Evolutionary conservation across 2,888 invertebrate genomes (phyloP), one percentile per base, ranked within the genome.

Genomic region (Hesperia comma): DNA sequence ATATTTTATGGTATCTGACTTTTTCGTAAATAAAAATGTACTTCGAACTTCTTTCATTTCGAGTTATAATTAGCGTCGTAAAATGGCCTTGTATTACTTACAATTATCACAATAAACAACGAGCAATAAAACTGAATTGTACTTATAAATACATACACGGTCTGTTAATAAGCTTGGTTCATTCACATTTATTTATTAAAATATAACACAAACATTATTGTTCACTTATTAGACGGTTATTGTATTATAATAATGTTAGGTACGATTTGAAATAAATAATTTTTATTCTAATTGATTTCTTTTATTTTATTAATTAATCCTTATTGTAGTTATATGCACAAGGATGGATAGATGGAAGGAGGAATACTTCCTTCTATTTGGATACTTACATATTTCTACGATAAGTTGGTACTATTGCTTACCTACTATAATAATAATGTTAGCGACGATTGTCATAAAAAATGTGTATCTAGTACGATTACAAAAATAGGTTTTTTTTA

Each of bases 231-330:
- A 80, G 80, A 78, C 80, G 82, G 77, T 54, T 79, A 80, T 77
- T 88, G 85, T 88, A 87, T 81, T 83, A 83, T 86, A 33, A 33
- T 37, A 84, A 46, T 46, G 17, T 81, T 86, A 86, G 81, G 82
- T 83, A 86, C 81, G 80, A 85, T 85, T 85, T 85, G 77, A 84
- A 86, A 85, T 85, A 85, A 88, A 86, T 83, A 83, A 83, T 83
- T 85, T 70, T 75, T 75, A 71, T 72, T 71, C 54, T 21, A 62
- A 32, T 10, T 10, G 2, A n/a, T 54, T 41, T 54, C 10, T 19
- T 62, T 62, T 54, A 41, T 37, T 51, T 26, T 26, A 26, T 26
- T 26, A 4, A 26, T 26, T 4, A 26, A 26, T 26, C 26, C 26
- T 26, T 26, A 26, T n/a, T n/a, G n/a, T n/a, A n/a, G n/a, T n/a